Conservation (phyloP, 2,797 vertebrate species). For the Pterois miles region DNA sequence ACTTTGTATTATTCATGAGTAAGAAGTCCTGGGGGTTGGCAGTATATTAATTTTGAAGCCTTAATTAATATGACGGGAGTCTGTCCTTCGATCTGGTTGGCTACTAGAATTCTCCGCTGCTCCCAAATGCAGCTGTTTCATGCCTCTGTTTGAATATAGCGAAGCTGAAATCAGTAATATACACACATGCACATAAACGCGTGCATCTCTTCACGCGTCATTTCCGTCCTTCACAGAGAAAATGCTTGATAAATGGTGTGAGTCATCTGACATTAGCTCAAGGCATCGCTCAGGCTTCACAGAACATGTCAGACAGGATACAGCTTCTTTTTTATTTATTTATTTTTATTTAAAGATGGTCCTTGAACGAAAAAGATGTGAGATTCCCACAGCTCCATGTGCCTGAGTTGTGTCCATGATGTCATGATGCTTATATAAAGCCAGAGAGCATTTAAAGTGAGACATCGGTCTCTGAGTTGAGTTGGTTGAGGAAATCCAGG, state of each 20-base stretch:
- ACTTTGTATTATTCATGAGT: constrained; percentile 73
- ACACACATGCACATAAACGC: neutral
- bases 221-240: constrained; percentile 19
- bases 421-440: constrained; percentile 66
- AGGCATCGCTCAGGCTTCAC: constrained; percentile 16
- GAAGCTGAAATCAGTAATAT: constrained; percentile 8
- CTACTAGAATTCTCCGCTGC: constrained; percentile 25
- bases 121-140: constrained; percentile 25
- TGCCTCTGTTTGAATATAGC: constrained; percentile 32
- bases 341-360: neutral
- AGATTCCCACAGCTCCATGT: constrained; percentile 3
- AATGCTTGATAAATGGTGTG: constrained; percentile 33
- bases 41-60: constrained; percentile 46
- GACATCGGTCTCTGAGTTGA: constrained; percentile 48
- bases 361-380: neutral
- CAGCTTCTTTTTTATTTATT: neutral
- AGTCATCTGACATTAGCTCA: constrained; percentile 45
- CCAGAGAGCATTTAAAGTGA: constrained; percentile 63
- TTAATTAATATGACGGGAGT: constrained; percentile 35
- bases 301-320: constrained; percentile 5
- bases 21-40: neutral
- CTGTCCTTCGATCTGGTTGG: constrained; percentile 10
- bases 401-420: constrained; percentile 27
- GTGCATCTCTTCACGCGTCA: neutral
- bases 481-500: constrained; percentile 75